Base-by-base conservation (phyloP, 2,888 invertebrate species). In the Orthosia incerta region DNA sequence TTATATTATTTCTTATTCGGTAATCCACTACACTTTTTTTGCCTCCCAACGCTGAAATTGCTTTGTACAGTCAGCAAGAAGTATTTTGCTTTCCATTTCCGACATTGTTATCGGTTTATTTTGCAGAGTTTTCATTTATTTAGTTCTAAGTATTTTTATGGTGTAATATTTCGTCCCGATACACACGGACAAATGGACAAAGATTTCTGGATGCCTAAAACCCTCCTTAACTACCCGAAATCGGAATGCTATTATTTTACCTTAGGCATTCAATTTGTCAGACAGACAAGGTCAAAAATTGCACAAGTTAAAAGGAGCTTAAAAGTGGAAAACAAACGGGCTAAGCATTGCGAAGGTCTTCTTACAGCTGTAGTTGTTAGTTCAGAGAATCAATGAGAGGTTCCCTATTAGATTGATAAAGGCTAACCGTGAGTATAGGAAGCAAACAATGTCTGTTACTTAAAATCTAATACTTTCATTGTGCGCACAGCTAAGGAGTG, bases 1-100 rank as follows among this genome's bases (percentile, higher is more conserved):
- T 76, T 84, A 71, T 79, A 79, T 84, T 86, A 76, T 76, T 80
- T 71, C 82, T 74, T 80, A 82, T 76, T 64, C 71, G 46, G 72
- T 86, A 84, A 86, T 84, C 75, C 75, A 80, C 70, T 71, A 82
- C 64, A 68, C 48, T 72, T 76, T 76, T 78, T 80, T 70, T 76
- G 67, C 65, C 45, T 65, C 60, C n/a, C 60, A 18, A 51, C 45
- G 56, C 71, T 74, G 61, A 71, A 81, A 72, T 83, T 26, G 63
- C 31, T 72, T 45, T 45, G 78, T 76, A 79, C 68, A 82, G 70
- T 79, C 74, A 59, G 71, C 65, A 18, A 12, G 4, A 57, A 67
- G 26, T 45, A 51, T 57, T 53, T 15, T 18, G 13, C 18, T 53
- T 46, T 26, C 13, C 23, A 60, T 61, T 81, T 68, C 46, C n/a